These are phyloP conservation scores for Chrysolina americana DNA, from an alignment of 2,888 invertebrate species.

Conservation along the genomic window DNA sequence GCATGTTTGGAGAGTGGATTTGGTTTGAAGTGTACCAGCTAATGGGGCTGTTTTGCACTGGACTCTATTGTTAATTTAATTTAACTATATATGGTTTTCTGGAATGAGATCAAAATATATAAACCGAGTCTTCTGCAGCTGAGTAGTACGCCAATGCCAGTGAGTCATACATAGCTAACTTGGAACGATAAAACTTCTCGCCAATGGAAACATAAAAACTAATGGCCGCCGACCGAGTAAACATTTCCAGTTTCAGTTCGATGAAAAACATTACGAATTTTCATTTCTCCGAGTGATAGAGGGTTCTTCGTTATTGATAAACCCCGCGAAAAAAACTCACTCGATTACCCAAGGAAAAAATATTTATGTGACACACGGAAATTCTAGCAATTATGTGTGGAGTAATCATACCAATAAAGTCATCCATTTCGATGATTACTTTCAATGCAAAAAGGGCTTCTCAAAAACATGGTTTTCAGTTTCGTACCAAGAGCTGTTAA, in stretches of 20 bases:
- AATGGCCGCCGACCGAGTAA: conserved; percentile 23
- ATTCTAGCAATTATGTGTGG: too few relatives aligned
- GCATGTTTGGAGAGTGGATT: too few relatives aligned
- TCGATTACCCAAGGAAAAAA: neutral
- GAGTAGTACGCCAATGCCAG: neutral
- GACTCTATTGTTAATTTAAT: too few relatives aligned
- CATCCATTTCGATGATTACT: too few relatives aligned
- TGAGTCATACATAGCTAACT: conserved; percentile 24
- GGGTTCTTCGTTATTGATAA: conserved; percentile 8
- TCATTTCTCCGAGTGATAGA: conserved; percentile 27
- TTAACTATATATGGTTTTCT: too few relatives aligned
- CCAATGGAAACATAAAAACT: conserved; percentile 28
- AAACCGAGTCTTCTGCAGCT: neutral
- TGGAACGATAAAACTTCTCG: conserved; percentile 29
- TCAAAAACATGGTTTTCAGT: too few relatives aligned
- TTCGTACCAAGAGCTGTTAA: too few relatives aligned
- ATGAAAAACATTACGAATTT: conserved; percentile 26
- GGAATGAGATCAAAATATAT: neutral
- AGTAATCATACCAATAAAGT: too few relatives aligned
- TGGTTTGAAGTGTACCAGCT: too few relatives aligned
- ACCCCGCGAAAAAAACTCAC: neutral
- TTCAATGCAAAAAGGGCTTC: too few relatives aligned
- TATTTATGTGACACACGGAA: neutral
- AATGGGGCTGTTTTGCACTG: too few relatives aligned
- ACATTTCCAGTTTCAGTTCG: conserved; percentile 30